phyloP scores from a whole-genome alignment of 1,140 invertebrate genomes.

The Periplaneta americana region DNA sequence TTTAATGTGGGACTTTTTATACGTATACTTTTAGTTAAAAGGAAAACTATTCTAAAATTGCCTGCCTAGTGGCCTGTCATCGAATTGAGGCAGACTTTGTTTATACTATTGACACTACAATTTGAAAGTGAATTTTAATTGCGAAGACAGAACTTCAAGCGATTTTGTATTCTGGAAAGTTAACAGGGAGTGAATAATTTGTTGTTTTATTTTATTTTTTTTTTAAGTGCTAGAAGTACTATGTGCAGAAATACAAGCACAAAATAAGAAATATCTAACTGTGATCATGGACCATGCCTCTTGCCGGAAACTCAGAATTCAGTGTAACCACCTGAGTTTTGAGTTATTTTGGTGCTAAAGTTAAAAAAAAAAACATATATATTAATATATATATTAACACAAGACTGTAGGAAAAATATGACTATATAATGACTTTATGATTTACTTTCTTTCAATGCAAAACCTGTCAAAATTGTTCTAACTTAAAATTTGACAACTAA shows the following conservation, averaged over 20 bases:
- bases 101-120: neutral
- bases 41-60: neutral
- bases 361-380: conserved; percentile 5
- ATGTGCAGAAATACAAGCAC: conserved; percentile 8
- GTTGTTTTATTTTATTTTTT: too few species aligned
- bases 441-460: neutral
- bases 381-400: neutral
- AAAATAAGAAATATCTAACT: conserved; percentile 1
- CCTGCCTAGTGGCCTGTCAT: neutral
- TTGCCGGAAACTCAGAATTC: conserved; percentile 10
- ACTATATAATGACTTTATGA: neutral
- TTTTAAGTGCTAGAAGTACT: conserved; percentile 1
- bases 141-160: neutral
- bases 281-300: conserved; percentile 14
- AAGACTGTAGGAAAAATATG: neutral
- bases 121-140: neutral
- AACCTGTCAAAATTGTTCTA: neutral
- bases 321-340: conserved; percentile 1
- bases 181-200: neutral
- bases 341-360: conserved; percentile 13
- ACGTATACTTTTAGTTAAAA: neutral
- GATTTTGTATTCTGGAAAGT: neutral
- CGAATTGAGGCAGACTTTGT: neutral
- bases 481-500: neutral
- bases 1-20: neutral